Evolutionary conservation across 2,888 invertebrate species (phyloP).

Genomic region (Ormyrus nitidulus): DNA sequence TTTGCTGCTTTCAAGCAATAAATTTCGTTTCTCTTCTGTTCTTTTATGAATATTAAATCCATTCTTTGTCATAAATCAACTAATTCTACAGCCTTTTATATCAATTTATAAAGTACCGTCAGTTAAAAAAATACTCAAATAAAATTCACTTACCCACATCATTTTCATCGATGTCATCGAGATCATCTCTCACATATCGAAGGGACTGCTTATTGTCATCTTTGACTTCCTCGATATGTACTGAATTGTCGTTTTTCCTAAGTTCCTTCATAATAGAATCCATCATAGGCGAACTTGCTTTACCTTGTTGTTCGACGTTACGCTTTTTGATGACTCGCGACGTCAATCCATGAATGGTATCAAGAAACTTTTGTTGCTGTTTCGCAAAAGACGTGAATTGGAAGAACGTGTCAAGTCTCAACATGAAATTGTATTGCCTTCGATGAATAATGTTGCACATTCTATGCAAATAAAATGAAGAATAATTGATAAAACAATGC

Average conservation of each 20-base stretch:
- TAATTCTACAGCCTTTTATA: too few species aligned
- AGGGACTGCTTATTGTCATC: constrained; percentile 59
- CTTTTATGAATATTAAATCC: not conserved
- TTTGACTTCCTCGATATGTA: not conserved
- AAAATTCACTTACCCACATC: constrained; percentile 70
- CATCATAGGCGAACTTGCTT: constrained; percentile 21
- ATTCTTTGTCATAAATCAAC: not conserved
- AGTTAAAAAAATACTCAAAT: too few species aligned
- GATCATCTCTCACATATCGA: constrained; percentile 71
- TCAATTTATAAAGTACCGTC: too few species aligned
- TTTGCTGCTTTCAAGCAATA: too few species aligned
- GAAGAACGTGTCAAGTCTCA: constrained; percentile 76
- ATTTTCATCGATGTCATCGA: constrained; percentile 77
- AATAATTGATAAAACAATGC: too few species aligned
- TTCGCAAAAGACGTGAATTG: constrained; percentile 75
- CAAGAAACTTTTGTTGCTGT: constrained; percentile 74
- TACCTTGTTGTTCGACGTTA: constrained; percentile 60
- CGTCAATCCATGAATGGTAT: constrained; percentile 77
- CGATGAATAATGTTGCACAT: constrained; percentile 78
- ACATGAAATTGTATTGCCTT: constrained; percentile 76
- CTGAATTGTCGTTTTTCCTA: not conserved
- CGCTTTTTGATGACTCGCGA: constrained; percentile 71
- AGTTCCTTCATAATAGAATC: constrained; percentile 27
- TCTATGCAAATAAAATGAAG: constrained; percentile 64
- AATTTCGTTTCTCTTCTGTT: too few species aligned